Evolutionary conservation across 2,797 vertebrate genomes (phyloP).

Genomic region (Stomatorhinus walkeri): DNA sequence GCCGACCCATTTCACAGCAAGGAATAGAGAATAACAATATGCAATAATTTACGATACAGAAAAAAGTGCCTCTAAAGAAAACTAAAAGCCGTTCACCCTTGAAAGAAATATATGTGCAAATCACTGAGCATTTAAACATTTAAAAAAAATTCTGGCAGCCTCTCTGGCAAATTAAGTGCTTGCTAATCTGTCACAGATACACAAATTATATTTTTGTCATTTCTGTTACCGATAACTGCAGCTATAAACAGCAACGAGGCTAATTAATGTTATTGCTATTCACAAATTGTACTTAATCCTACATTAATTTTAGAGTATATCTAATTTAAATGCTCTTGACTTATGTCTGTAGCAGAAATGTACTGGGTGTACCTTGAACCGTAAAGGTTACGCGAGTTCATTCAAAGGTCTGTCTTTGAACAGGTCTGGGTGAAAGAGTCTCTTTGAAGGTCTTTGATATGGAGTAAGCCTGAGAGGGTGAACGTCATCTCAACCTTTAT

Average conservation of each 20-base stretch:
- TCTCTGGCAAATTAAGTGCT: not conserved
- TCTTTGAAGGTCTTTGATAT: conserved; percentile 19
- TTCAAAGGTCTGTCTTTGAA: conserved; percentile 25
- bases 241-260: not conserved
- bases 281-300: not conserved
- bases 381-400: not conserved
- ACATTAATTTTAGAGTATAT: not conserved
- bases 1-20: not conserved
- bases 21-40: not conserved
- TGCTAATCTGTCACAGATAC: not conserved
- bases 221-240: not conserved
- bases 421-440: not conserved
- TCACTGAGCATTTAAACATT: not conserved
- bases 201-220: not conserved
- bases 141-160: not conserved
- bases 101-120: not conserved
- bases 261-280: not conserved
- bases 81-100: not conserved
- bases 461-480: not conserved
- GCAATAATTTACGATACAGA: not conserved
- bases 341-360: not conserved
- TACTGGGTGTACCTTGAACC: not conserved
- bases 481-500: conserved; percentile 9
- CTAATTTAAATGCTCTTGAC: not conserved
- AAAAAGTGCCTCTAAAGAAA: not conserved